These are phyloP conservation scores for Cyprinodon diabolis DNA, from an alignment of 2,797 vertebrate species.

Conservation along the genomic window DNA sequence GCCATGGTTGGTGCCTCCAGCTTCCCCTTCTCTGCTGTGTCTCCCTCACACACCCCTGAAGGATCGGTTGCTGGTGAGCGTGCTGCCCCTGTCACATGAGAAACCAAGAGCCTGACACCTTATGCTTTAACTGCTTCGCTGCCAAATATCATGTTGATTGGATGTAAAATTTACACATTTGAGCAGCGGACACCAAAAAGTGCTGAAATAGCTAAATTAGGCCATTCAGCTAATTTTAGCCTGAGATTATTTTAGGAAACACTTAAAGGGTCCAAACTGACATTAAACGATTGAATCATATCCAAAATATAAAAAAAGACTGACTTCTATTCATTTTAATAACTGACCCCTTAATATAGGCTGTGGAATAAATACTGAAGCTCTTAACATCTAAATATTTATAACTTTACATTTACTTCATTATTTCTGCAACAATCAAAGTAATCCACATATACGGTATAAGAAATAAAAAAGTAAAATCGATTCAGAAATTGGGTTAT, in stretches of 20 bases:
- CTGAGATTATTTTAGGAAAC: not conserved
- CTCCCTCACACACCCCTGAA: slow-evolving; percentile 31
- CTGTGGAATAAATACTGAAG: not conserved
- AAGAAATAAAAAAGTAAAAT: not conserved
- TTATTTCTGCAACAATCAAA: not conserved
- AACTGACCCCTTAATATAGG: not conserved
- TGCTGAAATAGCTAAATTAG: not conserved
- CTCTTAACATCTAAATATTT: not conserved
- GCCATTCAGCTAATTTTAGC: not conserved
- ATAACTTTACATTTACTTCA: too few species aligned
- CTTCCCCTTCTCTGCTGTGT: slow-evolving; percentile 22
- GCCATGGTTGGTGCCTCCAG: slow-evolving; percentile 7
- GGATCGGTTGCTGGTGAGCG: slow-evolving; percentile 71
- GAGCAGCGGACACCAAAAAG: not conserved
- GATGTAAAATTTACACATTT: not conserved
- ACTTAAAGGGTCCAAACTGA: not conserved
- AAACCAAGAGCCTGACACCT: slow-evolving; percentile 40
- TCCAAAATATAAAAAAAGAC: not conserved
- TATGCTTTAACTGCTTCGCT: slow-evolving; percentile 69
- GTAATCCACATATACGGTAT: not conserved
- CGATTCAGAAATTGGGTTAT: not conserved
- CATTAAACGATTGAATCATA: not conserved
- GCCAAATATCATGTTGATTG: slow-evolving; percentile 35
- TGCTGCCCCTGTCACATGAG: slow-evolving; percentile 69
- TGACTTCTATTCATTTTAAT: not conserved